Percentiles rank a stretch among this genome's conserved stretches.
phyloP scores from a whole-genome alignment of 2,888 invertebrate genomes.

The Drosophila diplacantha region DNA sequence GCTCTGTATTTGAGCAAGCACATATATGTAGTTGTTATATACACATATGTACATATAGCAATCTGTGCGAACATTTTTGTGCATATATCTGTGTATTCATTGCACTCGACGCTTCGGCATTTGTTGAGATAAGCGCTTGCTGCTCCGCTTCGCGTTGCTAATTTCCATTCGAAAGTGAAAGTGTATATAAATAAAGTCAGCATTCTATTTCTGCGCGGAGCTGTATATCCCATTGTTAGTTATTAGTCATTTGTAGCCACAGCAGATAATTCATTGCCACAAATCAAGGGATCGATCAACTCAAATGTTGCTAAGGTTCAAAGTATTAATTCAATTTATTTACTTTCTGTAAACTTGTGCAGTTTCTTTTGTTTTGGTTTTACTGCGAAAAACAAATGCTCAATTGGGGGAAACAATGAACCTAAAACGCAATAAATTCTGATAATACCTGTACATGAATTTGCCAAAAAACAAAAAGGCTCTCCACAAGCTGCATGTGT shows the following conservation, averaged over 20 bases:
- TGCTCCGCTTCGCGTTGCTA: slow-evolving; percentile 5
- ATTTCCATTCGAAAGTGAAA: slow-evolving; percentile 25
- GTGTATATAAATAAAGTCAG: slow-evolving; percentile 12
- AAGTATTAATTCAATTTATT: slow-evolving; percentile 16
- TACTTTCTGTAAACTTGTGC: slow-evolving; percentile 4
- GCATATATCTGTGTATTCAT: slow-evolving; percentile 8
- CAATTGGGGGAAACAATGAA: slow-evolving; percentile 55
- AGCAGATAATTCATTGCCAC: not conserved
- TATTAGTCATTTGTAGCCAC: slow-evolving; percentile 1
- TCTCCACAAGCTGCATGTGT: slow-evolving; percentile 22
- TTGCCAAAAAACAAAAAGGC: slow-evolving; percentile 23
- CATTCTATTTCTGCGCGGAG: slow-evolving; percentile 13
- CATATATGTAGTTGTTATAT: not conserved
- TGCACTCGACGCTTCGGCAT: slow-evolving; percentile 13
- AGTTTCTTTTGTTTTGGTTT: not conserved
- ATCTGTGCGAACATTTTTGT: not conserved
- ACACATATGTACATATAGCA: not conserved
- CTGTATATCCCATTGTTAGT: not conserved
- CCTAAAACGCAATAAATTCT: slow-evolving; percentile 62
- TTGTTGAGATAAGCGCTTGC: slow-evolving; percentile 26
- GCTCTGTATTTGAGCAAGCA: slow-evolving; percentile 44
- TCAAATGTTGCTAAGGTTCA: slow-evolving; percentile 2
- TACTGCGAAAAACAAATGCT: slow-evolving; percentile 21
- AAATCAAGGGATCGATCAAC: not conserved
- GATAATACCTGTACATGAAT: slow-evolving; percentile 52